Evolutionary conservation across 2,797 vertebrate genomes (phyloP).

Genomic region (Chelon auratus): DNA sequence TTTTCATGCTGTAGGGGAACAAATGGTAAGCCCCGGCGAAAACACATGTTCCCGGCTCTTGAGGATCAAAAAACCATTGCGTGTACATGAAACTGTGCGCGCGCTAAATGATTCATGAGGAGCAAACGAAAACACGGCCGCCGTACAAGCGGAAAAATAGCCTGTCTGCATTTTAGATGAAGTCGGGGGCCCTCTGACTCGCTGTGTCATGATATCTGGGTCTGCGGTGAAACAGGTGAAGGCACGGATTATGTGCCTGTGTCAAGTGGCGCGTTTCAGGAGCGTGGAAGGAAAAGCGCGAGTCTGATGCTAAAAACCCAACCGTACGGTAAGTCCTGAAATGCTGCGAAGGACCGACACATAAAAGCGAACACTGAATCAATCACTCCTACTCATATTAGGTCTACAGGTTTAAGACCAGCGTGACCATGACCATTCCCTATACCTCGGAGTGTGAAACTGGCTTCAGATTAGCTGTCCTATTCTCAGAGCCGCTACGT

Average conservation of each 20-base stretch:
- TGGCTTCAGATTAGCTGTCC: conserved; percentile 67
- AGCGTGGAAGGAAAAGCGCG: not conserved
- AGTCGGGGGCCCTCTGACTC: conserved; percentile 50
- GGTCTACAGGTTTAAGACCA: conserved; percentile 18
- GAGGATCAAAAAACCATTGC: conserved; percentile 55
- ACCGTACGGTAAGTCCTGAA: not conserved
- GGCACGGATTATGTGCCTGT: not conserved
- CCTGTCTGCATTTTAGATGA: conserved; percentile 80
- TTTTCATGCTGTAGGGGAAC: conserved; percentile 57
- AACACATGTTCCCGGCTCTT: conserved; percentile 63
- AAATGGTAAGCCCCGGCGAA: conserved; percentile 53
- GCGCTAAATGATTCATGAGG: conserved; percentile 80
- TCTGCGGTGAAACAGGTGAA: conserved; percentile 43
- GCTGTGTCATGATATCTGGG: conserved; percentile 72
- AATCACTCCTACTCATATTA: conserved; percentile 12
- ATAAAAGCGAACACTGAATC: conserved; percentile 1
- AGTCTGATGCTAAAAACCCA: conserved; percentile 4
- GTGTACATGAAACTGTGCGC: conserved; percentile 66
- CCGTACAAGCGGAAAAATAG: conserved; percentile 74
- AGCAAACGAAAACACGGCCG: conserved; percentile 72
- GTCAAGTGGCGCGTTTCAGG: no score
- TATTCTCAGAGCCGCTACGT: conserved; percentile 70
- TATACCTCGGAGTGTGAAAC: conserved; percentile 44
- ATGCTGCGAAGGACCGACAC: not conserved
- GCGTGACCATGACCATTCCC: conserved; percentile 25